phyloP scores from a whole-genome alignment of 2,113 vertebrate genomes.

The Panurus biarmicus region DNA sequence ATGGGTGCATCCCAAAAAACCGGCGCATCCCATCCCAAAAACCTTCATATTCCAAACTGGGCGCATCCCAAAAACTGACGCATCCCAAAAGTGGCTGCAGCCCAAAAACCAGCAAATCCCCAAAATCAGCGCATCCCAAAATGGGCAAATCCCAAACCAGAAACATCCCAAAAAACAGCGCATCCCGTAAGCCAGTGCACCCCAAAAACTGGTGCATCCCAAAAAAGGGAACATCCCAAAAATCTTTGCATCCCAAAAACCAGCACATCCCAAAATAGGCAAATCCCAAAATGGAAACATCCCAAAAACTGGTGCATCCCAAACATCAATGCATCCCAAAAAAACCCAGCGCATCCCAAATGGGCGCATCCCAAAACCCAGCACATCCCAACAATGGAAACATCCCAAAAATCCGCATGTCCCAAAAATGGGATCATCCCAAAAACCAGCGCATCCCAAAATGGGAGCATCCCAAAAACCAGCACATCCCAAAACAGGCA shows the following conservation, averaged over 20 bases:
- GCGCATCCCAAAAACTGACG: accelerated
- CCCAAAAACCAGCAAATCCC: neutral
- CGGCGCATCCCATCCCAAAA: too few species aligned
- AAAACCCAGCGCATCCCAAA: neutral
- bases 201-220: accelerated
- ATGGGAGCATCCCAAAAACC: too few species aligned
- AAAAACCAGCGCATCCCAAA: too few species aligned
- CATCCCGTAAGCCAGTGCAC: neutral
- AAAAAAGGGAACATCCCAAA: neutral
- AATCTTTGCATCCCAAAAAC: neutral
- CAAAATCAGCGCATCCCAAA: too few species aligned
- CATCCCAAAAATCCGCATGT: neutral
- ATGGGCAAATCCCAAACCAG: too few species aligned
- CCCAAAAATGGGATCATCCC: too few species aligned
- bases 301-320: neutral
- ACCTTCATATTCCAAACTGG: neutral
- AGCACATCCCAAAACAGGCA: too few species aligned
- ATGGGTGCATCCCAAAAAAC: too few species aligned
- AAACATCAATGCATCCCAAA: accelerated
- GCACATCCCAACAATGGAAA: neutral
- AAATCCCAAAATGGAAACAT: too few species aligned
- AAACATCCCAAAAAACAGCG: neutral
- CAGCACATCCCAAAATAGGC: too few species aligned
- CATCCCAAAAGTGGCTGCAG: neutral
- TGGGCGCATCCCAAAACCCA: neutral